Evolutionary conservation across 2,113 vertebrate genomes (phyloP).

Genomic region (Bambusicola thoracicus): DNA sequence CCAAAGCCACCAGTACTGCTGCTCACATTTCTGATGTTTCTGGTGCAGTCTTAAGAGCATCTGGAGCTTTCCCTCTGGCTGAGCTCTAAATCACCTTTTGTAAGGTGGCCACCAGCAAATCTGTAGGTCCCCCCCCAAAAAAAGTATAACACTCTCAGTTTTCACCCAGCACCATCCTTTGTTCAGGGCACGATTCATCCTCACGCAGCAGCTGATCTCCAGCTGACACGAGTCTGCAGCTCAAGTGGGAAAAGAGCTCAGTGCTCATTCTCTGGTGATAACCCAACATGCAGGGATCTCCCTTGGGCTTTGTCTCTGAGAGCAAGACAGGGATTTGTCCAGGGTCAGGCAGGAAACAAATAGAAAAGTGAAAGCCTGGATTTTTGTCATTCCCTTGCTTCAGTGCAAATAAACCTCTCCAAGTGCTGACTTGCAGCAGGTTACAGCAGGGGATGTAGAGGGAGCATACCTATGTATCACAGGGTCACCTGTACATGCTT

Average conservation of each 20-base stretch:
- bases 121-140: background rate
- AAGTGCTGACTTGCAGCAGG: background rate
- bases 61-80: background rate
- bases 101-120: background rate
- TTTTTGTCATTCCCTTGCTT: slow-evolving; percentile 14
- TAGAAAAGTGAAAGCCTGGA: background rate
- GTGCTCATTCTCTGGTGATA: background rate
- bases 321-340: background rate
- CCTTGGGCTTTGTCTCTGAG: background rate
- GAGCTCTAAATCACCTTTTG: background rate
- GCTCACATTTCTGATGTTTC: background rate
- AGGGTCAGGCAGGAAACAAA: slow-evolving; percentile 25
- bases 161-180: background rate
- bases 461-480: fast-evolving
- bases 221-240: background rate
- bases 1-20: fast-evolving
- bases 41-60: background rate
- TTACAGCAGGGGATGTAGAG: background rate
- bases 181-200: fast-evolving
- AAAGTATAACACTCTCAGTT: background rate
- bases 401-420: background rate
- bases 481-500: fast-evolving
- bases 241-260: slow-evolving; percentile 9
- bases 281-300: background rate
- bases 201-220: background rate